These are phyloP conservation scores for Luffia ferchaultella DNA, from an alignment of 2,888 invertebrate species.

Conservation along the genomic window DNA sequence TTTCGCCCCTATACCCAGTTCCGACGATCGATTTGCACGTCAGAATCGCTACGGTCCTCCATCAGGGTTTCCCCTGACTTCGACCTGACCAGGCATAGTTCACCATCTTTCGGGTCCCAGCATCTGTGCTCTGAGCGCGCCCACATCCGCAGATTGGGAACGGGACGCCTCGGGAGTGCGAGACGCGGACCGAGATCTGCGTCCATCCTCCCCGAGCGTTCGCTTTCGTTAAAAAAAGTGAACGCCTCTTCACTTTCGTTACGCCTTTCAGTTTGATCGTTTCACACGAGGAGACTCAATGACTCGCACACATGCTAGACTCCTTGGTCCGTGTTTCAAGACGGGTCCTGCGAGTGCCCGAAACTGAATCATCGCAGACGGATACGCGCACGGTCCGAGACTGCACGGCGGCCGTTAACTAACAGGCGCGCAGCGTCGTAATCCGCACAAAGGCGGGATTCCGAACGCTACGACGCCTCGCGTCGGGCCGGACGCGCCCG, in stretches of 20 bases:
- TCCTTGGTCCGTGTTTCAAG: slow-evolving; percentile 83
- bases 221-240: too few species aligned
- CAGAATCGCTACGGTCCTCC: slow-evolving; percentile 73
- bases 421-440: slow-evolving; percentile 24
- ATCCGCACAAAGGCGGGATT: slow-evolving; percentile 30
- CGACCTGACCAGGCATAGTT: slow-evolving; percentile 70
- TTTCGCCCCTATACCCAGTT: slow-evolving; percentile 71
- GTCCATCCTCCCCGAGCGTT: slow-evolving; percentile 50
- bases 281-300: slow-evolving; percentile 47
- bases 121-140: slow-evolving; percentile 41
- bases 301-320: slow-evolving; percentile 77
- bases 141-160: slow-evolving; percentile 28
- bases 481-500: slow-evolving; percentile 30
- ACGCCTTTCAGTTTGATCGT: slow-evolving; percentile 65
- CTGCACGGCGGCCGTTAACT: slow-evolving; percentile 20
- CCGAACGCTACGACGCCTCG: slow-evolving; percentile 25
- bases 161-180: slow-evolving; percentile 69
- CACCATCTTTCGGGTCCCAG: slow-evolving; percentile 72
- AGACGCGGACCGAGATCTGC: slow-evolving; percentile 33
- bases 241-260: too few species aligned
- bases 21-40: slow-evolving; percentile 76
- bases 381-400: slow-evolving; percentile 33
- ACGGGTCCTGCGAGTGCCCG: slow-evolving; percentile 70
- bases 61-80: slow-evolving; percentile 71
- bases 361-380: slow-evolving; percentile 37